Conservation (phyloP, 2,888 invertebrate genomes). For the Synanthedon formicaeformis region DNA sequence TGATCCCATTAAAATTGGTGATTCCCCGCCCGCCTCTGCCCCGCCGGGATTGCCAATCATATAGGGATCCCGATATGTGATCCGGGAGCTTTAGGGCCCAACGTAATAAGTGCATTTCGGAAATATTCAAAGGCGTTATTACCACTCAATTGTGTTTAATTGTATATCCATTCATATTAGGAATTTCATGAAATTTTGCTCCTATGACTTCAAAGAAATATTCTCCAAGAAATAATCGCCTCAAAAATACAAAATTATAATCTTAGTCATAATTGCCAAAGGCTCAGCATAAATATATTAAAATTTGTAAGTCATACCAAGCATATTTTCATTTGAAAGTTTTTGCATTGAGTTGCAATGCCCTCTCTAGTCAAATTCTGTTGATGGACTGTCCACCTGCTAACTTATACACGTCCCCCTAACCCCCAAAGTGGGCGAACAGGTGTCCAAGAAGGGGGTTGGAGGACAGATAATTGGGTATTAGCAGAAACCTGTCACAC, state of each 20-base stretch:
- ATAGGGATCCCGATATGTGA: conserved; percentile 31
- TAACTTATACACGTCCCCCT: conserved; percentile 7
- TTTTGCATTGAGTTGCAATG: no score
- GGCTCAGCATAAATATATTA: no score
- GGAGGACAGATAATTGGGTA: conserved; percentile 41
- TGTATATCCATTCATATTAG: no score
- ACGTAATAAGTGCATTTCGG: conserved; percentile 23
- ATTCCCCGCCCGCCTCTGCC: conserved; percentile 26
- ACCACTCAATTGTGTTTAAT: no score
- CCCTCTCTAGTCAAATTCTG: conserved; percentile 13
- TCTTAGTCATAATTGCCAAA: neutral
- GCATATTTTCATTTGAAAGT: no score
- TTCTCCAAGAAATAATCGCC: neutral
- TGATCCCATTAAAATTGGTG: conserved; percentile 33
- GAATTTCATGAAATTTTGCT: no score
- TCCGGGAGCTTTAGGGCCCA: conserved; percentile 7
- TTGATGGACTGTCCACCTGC: conserved; percentile 19
- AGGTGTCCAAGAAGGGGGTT: conserved; percentile 7
- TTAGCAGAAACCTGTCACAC: conserved; percentile 47
- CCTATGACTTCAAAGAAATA: no score
- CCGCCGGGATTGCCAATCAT: conserved; percentile 50
- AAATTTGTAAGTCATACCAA: no score
- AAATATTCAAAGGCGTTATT: conserved; percentile 10
- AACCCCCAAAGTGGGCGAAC: conserved; percentile 11
- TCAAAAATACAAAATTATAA: neutral